Percentiles rank a stretch among this genome's conserved stretches.
Conservation (phyloP, 2,113 vertebrate genomes). For the Hyaena hyaena region DNA sequence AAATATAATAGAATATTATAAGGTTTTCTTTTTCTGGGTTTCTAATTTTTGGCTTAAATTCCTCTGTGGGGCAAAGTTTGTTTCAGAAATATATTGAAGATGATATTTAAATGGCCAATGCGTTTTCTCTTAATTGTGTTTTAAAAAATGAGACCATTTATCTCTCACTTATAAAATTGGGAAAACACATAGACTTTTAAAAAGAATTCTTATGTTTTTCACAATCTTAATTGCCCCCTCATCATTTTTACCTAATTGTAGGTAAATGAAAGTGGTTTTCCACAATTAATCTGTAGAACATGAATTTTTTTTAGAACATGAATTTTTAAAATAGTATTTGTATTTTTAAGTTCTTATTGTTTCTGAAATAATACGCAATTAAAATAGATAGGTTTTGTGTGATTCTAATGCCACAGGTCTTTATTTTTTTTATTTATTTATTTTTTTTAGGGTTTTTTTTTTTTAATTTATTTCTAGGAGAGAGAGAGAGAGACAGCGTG, state of each 20-base stretch:
- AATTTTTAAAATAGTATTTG: slow-evolving; percentile 10
- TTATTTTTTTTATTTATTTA: neutral
- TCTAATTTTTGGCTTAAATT: slow-evolving; percentile 41
- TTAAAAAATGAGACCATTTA: neutral
- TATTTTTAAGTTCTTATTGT: neutral
- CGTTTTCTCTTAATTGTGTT: neutral
- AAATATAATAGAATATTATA: neutral
- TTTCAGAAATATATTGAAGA: neutral
- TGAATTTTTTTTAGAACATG: neutral
- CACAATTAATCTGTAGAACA: neutral
- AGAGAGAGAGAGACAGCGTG: no score
- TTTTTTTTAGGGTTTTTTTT: no score
- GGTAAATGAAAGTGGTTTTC: neutral
- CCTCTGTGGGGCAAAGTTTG: neutral
- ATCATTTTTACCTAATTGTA: neutral
- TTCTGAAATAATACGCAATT: slow-evolving; percentile 29
- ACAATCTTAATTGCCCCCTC: neutral
- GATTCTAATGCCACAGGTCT: neutral
- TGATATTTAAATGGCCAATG: neutral
- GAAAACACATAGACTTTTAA: neutral
- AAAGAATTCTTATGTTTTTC: neutral
- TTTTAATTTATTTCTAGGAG: no score
- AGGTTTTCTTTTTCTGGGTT: neutral
- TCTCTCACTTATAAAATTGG: neutral
- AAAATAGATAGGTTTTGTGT: neutral